Conservation (phyloP, 2,113 vertebrate species). For the Carassius auratus region DNA sequence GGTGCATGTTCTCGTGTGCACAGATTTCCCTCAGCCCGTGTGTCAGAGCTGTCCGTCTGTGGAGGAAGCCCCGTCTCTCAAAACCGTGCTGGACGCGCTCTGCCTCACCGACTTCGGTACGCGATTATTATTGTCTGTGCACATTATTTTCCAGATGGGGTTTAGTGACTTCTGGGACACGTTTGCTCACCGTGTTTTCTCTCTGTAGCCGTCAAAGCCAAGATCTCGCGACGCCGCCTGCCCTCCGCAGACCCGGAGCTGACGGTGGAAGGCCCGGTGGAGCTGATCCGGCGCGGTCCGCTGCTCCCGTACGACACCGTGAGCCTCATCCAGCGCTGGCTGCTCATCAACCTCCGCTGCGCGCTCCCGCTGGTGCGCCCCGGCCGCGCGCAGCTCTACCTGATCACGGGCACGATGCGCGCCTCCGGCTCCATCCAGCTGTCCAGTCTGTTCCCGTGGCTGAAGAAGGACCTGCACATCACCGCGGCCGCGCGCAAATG, state of each 20-base stretch:
- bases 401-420: constrained; percentile 79
- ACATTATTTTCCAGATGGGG: too few relatives aligned
- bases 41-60: constrained; percentile 84
- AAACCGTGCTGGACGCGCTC: constrained; percentile 79
- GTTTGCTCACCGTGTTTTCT: neutral
- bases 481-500: constrained; percentile 81
- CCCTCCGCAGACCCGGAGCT: constrained; percentile 73
- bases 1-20: neutral
- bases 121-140: constrained; percentile 19
- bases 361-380: constrained; percentile 72
- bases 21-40: constrained; percentile 82
- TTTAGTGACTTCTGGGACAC: neutral
- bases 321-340: constrained; percentile 84
- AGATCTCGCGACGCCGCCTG: constrained; percentile 75
- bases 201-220: constrained; percentile 82
- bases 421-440: constrained; percentile 72
- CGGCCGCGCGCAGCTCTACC: constrained; percentile 77
- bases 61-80: constrained; percentile 75
- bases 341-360: constrained; percentile 84
- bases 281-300: constrained; percentile 81
- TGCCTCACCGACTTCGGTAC: constrained; percentile 85
- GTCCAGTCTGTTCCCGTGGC: constrained; percentile 81
- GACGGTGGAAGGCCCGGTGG: constrained; percentile 81
- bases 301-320: constrained; percentile 83
- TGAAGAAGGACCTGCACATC: constrained; percentile 80